Base-by-base conservation (phyloP, 2,888 invertebrate genomes). In the Limenitis camilla region DNA sequence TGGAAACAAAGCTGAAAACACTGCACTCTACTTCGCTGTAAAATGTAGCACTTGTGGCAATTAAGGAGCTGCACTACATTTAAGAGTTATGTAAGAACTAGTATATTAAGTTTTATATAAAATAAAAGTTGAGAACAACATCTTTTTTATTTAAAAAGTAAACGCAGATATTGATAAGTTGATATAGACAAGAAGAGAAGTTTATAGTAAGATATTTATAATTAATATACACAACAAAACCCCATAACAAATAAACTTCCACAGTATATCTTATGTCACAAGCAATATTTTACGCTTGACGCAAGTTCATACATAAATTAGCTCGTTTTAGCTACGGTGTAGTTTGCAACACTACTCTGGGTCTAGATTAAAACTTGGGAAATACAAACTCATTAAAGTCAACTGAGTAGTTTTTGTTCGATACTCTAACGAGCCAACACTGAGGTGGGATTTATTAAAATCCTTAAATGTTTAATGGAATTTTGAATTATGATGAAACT, bases 41-140 rank as follows among this genome's bases (percentile, higher is more conserved):
- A 67, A 67, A 68, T 63, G 64, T 65, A 66, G 63, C 72, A 75
- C 74, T 75, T 70, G 63, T 61, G 56, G 55, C 63, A 67, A 73
- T 72, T 70, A 66, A 66, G 59, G 64, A 65, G 69, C 65, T 62
- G 56, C 10, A 45, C 29, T 30, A 30, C 36, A 35, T 45, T 45
- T 45, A 36, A 45, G 36, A 64, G 63, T 72, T 65, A 68, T 61
- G 59, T 61, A 63, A 45, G 30, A 11, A 65, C 60, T 46, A 36
- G 31, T 53, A 44, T 41, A 53, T 44, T 53, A 41, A 40, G 31
- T n/a, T 36, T 49, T 53, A 40, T 40, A 40, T 32, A 49, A 53
- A 40, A 9, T 19, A 7, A 11, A 36, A 47, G 19, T 47, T 28
- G 42, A 32, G 27, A 30, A 30, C 19, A 32, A 19, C 19, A 47